Conservation (phyloP, 2,797 vertebrate species). For the Salmo trutta region DNA sequence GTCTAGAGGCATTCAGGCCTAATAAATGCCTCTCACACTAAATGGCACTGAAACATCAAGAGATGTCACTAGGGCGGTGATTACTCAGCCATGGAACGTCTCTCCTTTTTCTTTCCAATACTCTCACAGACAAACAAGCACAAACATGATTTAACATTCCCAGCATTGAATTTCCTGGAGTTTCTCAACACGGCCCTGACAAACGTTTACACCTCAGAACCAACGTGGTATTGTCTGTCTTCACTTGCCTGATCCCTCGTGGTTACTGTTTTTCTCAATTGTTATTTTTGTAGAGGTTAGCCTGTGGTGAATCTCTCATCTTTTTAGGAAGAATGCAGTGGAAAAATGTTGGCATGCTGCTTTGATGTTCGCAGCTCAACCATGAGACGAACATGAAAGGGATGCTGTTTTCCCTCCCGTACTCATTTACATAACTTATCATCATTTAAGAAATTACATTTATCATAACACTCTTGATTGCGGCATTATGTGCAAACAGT, state of each 20-base stretch:
- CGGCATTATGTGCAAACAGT: not conserved
- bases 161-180: conserved; percentile 26
- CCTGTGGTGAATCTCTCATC: not conserved
- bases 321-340: conserved; percentile 11
- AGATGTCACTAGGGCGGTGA: conserved; percentile 55
- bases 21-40: conserved; percentile 57
- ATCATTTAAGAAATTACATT: conserved; percentile 13
- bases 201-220: conserved; percentile 43
- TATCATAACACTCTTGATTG: conserved; percentile 23
- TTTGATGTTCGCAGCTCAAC: conserved; percentile 49
- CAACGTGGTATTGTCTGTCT: conserved; percentile 12
- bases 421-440: conserved; percentile 9
- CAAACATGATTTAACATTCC: conserved; percentile 42
- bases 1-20: conserved; percentile 55
- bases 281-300: conserved; percentile 33
- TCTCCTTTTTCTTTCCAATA: conserved; percentile 36
- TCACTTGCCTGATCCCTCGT: conserved; percentile 27
- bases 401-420: conserved; percentile 12
- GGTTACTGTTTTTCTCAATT: conserved; percentile 43
- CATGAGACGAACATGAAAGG: conserved; percentile 40
- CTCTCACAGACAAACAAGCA: conserved; percentile 36
- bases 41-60: conserved; percentile 61
- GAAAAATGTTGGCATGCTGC: conserved; percentile 35
- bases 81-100: conserved; percentile 49
- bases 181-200: conserved; percentile 35